Percentiles rank a stretch among this genome's conserved stretches.
Evolutionary conservation across 1,140 invertebrate genomes (phyloP).

Genomic region (Bombus turneri): DNA sequence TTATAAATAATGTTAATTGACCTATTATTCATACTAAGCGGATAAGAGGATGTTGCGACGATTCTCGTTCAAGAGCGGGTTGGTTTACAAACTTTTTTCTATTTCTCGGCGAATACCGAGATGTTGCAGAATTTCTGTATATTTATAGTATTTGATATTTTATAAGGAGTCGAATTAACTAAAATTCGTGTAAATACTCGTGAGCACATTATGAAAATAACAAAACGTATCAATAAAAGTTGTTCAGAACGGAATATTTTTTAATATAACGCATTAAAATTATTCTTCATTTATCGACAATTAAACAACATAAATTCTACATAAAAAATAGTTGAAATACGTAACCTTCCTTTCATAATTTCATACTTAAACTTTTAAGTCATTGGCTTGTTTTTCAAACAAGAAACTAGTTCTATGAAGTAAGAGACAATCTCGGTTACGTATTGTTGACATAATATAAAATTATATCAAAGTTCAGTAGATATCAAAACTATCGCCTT

Average conservation of each 20-base stretch:
- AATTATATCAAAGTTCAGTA: background rate
- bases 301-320: background rate
- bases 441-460: too few relatives aligned
- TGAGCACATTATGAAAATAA: slow-evolving; percentile 30
- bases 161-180: slow-evolving; percentile 2
- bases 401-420: background rate
- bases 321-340: too few relatives aligned
- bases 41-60: background rate
- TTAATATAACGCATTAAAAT: background rate
- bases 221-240: slow-evolving; percentile 27
- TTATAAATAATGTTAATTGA: slow-evolving; percentile 38
- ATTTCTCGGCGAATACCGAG: background rate
- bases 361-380: background rate
- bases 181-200: slow-evolving; percentile 28
- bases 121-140: slow-evolving; percentile 17
- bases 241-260: background rate
- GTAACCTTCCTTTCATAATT: background rate
- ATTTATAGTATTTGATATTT: slow-evolving; percentile 56
- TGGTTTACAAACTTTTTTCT: background rate
- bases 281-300: background rate
- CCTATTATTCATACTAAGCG: background rate
- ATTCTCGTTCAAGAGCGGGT: background rate
- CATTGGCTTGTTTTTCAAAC: background rate
- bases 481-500: background rate
- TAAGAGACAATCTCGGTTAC: background rate